Percentiles rank a stretch among this genome's conserved stretches.
phyloP scores from a whole-genome alignment of 2,888 invertebrate species.

The Agrypnus murinus region DNA sequence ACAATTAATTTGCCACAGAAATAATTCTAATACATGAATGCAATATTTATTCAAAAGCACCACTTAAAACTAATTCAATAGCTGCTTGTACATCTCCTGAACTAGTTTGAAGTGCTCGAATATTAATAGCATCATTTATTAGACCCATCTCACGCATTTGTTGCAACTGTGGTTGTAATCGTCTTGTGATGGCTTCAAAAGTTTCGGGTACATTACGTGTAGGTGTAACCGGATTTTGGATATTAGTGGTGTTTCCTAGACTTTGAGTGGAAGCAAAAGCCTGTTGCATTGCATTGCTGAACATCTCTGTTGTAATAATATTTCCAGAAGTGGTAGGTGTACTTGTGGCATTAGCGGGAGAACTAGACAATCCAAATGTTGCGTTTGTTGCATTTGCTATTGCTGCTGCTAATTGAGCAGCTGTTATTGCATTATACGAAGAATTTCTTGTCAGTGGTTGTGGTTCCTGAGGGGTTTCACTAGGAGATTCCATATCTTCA shows the following conservation, averaged over 20 bases:
- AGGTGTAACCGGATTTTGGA: slow-evolving; percentile 44
- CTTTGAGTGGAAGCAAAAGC: slow-evolving; percentile 73
- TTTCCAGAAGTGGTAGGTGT: slow-evolving; percentile 58
- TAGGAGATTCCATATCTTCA: slow-evolving; percentile 72
- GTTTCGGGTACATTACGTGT: slow-evolving; percentile 57
- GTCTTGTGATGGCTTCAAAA: slow-evolving; percentile 64
- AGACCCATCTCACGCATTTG: slow-evolving; percentile 96
- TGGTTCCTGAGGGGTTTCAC: slow-evolving; percentile 63
- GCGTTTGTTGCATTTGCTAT: slow-evolving; percentile 76
- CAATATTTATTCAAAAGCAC: slow-evolving; percentile 68
- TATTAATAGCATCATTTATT: slow-evolving; percentile 85
- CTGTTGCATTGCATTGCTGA: slow-evolving; percentile 84
- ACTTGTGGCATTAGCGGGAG: slow-evolving; percentile 55
- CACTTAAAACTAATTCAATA: slow-evolving; percentile 90
- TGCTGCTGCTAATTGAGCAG: slow-evolving; percentile 84
- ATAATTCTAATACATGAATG: no score
- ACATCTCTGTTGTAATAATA: slow-evolving; percentile 85
- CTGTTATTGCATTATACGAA: slow-evolving; percentile 76
- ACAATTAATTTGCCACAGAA: no score
- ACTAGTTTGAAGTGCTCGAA: slow-evolving; percentile 88
- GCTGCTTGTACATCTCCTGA: slow-evolving; percentile 93
- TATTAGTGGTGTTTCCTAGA: slow-evolving; percentile 52
- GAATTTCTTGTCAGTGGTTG: slow-evolving; percentile 65
- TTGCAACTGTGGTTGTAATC: slow-evolving; percentile 76
- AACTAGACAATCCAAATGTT: slow-evolving; percentile 61